These are phyloP conservation scores for Ammospiza maritima DNA, from an alignment of 2,797 vertebrate genomes.

Conservation along the genomic window DNA sequence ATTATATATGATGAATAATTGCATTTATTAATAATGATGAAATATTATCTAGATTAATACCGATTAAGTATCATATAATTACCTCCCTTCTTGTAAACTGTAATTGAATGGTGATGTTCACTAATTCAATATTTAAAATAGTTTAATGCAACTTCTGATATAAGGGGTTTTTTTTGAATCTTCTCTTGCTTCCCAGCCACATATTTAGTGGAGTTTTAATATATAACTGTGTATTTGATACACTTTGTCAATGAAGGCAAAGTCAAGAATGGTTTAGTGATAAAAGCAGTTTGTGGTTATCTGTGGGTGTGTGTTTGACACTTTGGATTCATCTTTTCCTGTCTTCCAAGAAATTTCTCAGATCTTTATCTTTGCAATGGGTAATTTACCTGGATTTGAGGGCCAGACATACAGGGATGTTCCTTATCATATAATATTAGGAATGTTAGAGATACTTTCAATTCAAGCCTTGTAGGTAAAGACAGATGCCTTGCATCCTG, in stretches of 20 bases:
- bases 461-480: not conserved
- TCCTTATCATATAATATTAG: not conserved
- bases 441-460: not conserved
- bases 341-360: not conserved
- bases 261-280: not conserved
- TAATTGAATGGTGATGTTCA: not conserved
- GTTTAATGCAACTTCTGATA: not conserved
- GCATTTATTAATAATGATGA: not conserved
- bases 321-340: not conserved
- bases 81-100: not conserved
- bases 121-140: not conserved
- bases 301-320: not conserved
- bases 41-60: not conserved
- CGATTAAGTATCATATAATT: not conserved
- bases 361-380: not conserved
- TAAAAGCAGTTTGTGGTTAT: not conserved
- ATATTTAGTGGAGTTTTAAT: not conserved
- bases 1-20: not conserved
- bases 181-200: not conserved
- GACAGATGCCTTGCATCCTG: not conserved
- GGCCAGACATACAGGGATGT: not conserved
- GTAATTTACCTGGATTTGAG: not conserved
- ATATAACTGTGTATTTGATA: not conserved
- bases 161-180: accelerated
- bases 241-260: not conserved